A percentile compares a stretch with the other conserved stretches of the same genome.
phyloP scores from a whole-genome alignment of 2,888 invertebrate genomes.

The Cremastinae sp. region DNA sequence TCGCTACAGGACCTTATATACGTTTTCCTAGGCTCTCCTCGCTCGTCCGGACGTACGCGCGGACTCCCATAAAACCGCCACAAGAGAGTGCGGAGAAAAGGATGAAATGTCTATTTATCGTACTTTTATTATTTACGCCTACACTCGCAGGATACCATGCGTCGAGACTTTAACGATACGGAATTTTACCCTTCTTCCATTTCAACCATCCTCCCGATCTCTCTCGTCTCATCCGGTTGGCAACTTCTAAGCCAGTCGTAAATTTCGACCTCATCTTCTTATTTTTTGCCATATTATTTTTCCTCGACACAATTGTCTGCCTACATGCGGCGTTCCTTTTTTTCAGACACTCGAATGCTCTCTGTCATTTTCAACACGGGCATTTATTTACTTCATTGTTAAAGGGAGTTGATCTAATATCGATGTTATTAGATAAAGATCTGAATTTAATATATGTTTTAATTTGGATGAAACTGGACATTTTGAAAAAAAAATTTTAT shows the following conservation, averaged over 20 bases:
- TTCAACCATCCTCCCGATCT: constrained; percentile 19
- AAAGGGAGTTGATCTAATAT: too few species aligned
- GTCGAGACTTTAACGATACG: constrained; percentile 25
- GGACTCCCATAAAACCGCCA: constrained; percentile 43
- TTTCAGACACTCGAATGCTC: background rate
- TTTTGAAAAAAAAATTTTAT: too few species aligned
- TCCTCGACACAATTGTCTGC: background rate
- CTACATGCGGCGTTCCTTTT: background rate
- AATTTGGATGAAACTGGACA: too few species aligned
- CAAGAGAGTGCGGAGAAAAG: background rate
- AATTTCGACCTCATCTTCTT: constrained; percentile 18
- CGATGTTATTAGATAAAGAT: too few species aligned
- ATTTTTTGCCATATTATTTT: background rate
- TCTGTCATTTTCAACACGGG: background rate
- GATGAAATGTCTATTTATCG: constrained; percentile 26
- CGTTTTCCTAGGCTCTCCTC: constrained; percentile 15
- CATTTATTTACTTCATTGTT: background rate
- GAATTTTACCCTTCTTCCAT: constrained; percentile 35
- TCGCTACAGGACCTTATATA: constrained; percentile 22
- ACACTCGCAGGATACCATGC: background rate
- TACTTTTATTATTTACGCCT: constrained; percentile 46
- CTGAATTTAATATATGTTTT: too few species aligned
- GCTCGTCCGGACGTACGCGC: background rate
- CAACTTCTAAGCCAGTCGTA: constrained; percentile 10
- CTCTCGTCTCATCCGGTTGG: constrained; percentile 36